Evolutionary conservation across 2,797 vertebrate genomes (phyloP).

Genomic region (Malacoraja senta): DNA sequence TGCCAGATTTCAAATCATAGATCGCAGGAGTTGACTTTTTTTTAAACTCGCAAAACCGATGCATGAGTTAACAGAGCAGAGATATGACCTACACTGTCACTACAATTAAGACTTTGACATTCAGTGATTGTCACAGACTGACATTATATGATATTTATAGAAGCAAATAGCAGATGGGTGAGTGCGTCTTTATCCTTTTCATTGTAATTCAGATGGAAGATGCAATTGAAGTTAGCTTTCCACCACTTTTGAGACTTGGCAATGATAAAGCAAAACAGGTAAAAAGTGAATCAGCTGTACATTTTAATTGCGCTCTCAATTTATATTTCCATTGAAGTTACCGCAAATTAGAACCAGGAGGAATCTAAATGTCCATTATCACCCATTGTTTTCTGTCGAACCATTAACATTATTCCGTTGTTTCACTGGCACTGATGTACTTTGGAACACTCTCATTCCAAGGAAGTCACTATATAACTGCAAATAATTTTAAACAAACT

Average conservation of each 20-base stretch:
- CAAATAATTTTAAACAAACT: not conserved
- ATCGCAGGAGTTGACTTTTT: not conserved
- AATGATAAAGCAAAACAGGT: not conserved
- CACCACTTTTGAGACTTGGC: not conserved
- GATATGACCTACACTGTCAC: not conserved
- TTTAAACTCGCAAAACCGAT: not conserved
- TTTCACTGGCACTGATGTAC: not conserved
- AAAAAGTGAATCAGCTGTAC: no score
- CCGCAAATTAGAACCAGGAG: not conserved
- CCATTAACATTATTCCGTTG: not conserved
- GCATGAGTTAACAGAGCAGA: not conserved
- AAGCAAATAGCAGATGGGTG: not conserved
- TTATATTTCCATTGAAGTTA: not conserved
- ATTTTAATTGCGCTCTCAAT: not conserved
- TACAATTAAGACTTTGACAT: not conserved
- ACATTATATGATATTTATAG: not conserved
- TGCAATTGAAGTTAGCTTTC: slow-evolving; percentile 3
- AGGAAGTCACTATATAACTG: not conserved
- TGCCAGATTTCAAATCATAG: not conserved
- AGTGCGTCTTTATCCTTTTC: not conserved
- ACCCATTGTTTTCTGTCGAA: not conserved
- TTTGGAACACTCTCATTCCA: not conserved
- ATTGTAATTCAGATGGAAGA: not conserved
- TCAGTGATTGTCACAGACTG: not conserved
- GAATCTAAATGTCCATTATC: not conserved